Evolutionary conservation across 92 coral and sea anemone species (phyloP), one percentile per base, ranked within the genome.

Genomic region (Porites lobata): DNA sequence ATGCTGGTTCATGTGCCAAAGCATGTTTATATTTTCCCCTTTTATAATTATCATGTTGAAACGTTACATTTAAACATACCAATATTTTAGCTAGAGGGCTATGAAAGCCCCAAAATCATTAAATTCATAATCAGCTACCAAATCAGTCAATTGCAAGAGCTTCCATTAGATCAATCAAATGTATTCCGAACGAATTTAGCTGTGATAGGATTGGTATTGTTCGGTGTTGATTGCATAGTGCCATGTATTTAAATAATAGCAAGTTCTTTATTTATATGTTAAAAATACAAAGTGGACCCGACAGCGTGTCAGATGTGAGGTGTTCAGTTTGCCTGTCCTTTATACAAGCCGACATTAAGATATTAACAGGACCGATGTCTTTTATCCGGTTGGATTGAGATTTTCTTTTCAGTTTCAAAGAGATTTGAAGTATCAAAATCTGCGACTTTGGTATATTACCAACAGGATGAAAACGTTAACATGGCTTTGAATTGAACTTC

Each of bases 211-310:
- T 77, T 18, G 61, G 69, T 66, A 77, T 77, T 77, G 57, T 77
- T 62, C 24, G 18, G 3, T n/a, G 11, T 20, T 77, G 69, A 77
- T 77, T 77, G 69, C 65, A 18, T 59, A 51, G 70, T 61, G 82
- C 61, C 51, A 77, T 59, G 82, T 77, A 59, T 77, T 77, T 77
- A 59, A 61, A 77, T 77, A 61, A 77, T 59, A 56, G 70, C 82
- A 59, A 54, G 71, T 29, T 29, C 54, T 29, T 59, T 57, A 32
- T 59, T 77, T 62, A 77, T 9, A 51, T 77, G 70, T 43, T 77
- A 77, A 56, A 19, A 24, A 77, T 17, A 77, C 70, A 77, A 77
- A 77, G 82, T 77, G 22, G 70, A 32, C 54, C 82, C 82, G 82
- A 77, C 82, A 32, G 26, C 70, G 72, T 13, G 82, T 62, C 69